Evolutionary conservation across 2,113 vertebrate species (phyloP).

Genomic region (Saccopteryx bilineata): DNA sequence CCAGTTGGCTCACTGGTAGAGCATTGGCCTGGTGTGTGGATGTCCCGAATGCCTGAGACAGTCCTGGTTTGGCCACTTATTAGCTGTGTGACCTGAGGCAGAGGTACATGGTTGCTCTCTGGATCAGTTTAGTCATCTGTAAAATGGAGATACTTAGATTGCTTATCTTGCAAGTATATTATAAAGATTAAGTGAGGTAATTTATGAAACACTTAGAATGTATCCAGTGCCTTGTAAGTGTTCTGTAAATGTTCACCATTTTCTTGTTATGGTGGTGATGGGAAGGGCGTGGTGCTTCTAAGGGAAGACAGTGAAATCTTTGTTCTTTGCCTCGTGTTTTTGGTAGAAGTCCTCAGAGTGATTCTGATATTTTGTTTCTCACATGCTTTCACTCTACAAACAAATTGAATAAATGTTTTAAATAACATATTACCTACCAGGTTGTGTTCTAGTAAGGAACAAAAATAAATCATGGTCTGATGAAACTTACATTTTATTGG

Average conservation of each 20-base stretch:
- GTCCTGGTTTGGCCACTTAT: not conserved
- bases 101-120: not conserved
- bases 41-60: not conserved
- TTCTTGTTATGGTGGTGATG: not conserved
- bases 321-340: not conserved
- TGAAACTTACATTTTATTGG: not conserved
- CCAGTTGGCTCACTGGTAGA: too few relatives aligned
- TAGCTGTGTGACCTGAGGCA: not conserved
- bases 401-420: not conserved
- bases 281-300: not conserved
- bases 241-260: not conserved
- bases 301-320: not conserved
- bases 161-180: not conserved
- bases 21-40: too few relatives aligned
- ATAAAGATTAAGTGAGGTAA: not conserved
- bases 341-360: not conserved
- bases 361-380: not conserved
- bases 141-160: not conserved
- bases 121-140: not conserved
- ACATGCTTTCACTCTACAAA: not conserved
- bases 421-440: not conserved
- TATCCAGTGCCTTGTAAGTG: not conserved
- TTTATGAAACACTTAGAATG: not conserved
- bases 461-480: not conserved
- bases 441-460: not conserved